phyloP scores from a whole-genome alignment of 1,140 invertebrate species.

The Pollicipes pollicipes region DNA sequence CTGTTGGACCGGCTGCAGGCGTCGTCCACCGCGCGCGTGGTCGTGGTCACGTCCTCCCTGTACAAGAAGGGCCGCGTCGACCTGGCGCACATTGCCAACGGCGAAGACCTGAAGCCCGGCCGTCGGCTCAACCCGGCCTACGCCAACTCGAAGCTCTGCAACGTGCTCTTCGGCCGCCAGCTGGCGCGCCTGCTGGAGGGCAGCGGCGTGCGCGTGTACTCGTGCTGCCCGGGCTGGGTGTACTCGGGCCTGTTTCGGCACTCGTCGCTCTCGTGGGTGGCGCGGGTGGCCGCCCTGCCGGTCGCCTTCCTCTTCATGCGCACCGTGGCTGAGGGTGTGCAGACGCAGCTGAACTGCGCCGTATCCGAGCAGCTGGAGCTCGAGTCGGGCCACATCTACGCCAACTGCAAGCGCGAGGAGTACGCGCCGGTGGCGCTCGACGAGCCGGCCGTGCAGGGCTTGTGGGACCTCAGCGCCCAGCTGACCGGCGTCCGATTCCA shows the following conservation, averaged over 20 bases:
- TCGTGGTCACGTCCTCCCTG: conserved; percentile 36
- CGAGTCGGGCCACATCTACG: conserved; percentile 45
- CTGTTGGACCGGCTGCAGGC: conserved; percentile 31
- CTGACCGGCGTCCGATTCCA: not conserved
- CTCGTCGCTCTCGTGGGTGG: conserved; percentile 39
- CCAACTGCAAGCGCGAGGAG: conserved; percentile 40
- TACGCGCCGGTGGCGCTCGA: conserved; percentile 3
- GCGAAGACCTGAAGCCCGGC: conserved; percentile 43
- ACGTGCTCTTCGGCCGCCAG: conserved; percentile 46
- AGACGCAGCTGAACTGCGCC: conserved; percentile 57
- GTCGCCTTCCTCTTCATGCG: conserved; percentile 48
- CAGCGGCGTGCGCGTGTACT: conserved; percentile 43
- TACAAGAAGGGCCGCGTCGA: conserved; percentile 46
- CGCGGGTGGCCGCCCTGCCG: conserved; percentile 47
- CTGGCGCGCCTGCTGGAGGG: conserved; percentile 37
- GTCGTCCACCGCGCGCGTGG: conserved; percentile 28
- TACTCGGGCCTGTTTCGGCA: conserved; percentile 56
- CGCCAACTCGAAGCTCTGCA: conserved; percentile 58
- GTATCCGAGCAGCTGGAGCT: conserved; percentile 41
- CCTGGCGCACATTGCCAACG: conserved; percentile 28
- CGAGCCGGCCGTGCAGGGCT: not conserved
- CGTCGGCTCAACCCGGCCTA: conserved; percentile 40
- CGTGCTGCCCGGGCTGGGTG: conserved; percentile 66
- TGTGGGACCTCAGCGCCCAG: not conserved
- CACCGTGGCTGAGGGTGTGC: conserved; percentile 44